Conservation (phyloP, 2,888 invertebrate genomes). For the Dasysyrphus albostriatus region DNA sequence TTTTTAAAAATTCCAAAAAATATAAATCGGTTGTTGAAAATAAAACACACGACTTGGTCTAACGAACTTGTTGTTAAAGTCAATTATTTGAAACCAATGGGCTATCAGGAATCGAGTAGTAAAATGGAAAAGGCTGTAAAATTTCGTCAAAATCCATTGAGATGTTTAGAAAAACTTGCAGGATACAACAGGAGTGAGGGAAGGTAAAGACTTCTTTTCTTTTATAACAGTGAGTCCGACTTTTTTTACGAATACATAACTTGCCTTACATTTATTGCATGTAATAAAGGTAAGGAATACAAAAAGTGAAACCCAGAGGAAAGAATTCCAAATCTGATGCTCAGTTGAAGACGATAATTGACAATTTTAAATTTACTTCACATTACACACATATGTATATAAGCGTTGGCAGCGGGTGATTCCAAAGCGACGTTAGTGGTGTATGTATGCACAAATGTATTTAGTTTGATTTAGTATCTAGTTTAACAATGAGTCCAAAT, state of each 20-base stretch:
- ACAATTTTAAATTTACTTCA: constrained; percentile 52
- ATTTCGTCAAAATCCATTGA: neutral
- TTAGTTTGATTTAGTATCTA: constrained; percentile 23
- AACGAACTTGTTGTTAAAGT: neutral
- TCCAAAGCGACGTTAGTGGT: neutral
- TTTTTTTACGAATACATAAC: constrained; percentile 9
- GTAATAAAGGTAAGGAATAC: neutral
- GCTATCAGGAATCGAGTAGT: neutral
- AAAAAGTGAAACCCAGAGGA: constrained; percentile 66
- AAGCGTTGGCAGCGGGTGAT: neutral
- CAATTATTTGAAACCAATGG: neutral
- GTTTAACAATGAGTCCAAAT: constrained; percentile 62
- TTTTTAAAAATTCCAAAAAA: constrained; percentile 11
- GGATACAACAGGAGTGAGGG: too few species aligned
- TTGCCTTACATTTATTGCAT: constrained; percentile 23
- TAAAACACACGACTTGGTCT: neutral
- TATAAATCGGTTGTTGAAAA: neutral
- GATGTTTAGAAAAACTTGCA: neutral
- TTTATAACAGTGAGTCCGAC: neutral
- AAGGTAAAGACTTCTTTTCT: neutral
- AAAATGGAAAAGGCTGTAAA: neutral
- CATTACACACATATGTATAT: constrained; percentile 51
- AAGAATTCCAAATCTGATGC: constrained; percentile 66
- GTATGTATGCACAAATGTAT: neutral
- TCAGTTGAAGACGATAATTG: constrained; percentile 73